A percentile compares a stretch with the other conserved stretches of the same genome.
Evolutionary conservation across 2,888 invertebrate species (phyloP).

Genomic region (Caenorhabditis panamensis): DNA sequence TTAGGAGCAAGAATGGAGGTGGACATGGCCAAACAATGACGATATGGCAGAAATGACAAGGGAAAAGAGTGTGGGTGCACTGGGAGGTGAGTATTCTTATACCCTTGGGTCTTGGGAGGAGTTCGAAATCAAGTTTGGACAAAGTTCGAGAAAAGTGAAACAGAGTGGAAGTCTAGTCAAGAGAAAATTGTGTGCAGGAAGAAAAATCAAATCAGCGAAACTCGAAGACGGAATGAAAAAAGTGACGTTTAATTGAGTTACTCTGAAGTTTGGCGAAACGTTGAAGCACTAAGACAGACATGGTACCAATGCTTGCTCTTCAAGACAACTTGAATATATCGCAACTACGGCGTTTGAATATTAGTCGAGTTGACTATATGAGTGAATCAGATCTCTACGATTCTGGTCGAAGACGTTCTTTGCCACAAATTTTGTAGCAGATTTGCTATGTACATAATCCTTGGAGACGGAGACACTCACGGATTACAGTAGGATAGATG

Average conservation of each 20-base stretch:
- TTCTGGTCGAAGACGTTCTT: conserved; percentile 33
- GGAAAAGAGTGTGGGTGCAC: not conserved
- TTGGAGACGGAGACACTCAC: conserved; percentile 9
- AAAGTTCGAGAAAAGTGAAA: not conserved
- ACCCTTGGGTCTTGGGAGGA: not conserved
- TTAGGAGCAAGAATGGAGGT: conserved; percentile 25
- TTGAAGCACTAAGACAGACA: not conserved
- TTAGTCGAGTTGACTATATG: not conserved
- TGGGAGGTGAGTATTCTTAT: not conserved
- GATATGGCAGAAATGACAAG: conserved; percentile 5
- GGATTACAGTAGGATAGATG: conserved; percentile 48
- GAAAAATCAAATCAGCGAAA: conserved; percentile 11
- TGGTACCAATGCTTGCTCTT: no score
- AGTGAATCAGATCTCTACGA: conserved; percentile 22
- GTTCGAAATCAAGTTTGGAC: not conserved
- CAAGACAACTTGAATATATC: no score
- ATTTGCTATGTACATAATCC: conserved; percentile 45
- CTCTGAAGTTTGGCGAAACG: not conserved
- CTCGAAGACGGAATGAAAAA: not conserved
- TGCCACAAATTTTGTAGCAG: conserved; percentile 50
- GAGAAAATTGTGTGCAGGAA: not conserved
- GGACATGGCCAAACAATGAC: conserved; percentile 34
- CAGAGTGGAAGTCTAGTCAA: conserved; percentile 1
- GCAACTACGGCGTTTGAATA: no score
- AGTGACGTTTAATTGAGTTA: conserved; percentile 25